Conservation (phyloP, 2,113 vertebrate species). For the Cariama cristata region DNA sequence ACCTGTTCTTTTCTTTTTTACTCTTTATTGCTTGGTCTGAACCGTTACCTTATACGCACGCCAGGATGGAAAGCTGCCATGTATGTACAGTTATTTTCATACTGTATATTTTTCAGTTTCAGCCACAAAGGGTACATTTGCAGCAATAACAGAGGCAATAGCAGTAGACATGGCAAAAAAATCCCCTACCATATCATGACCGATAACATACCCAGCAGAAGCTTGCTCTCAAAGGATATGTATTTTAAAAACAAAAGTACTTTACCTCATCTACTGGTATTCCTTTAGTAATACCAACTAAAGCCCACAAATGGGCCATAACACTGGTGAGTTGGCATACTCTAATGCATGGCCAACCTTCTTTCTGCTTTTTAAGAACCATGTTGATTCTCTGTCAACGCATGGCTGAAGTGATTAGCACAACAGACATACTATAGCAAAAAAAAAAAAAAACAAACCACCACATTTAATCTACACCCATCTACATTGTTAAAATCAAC, state of each 20-base stretch:
- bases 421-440: neutral
- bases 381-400: neutral
- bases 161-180: neutral
- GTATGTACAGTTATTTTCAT: neutral
- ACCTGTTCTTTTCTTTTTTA: neutral
- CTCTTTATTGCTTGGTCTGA: neutral
- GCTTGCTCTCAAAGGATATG: neutral
- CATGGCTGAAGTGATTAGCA: neutral
- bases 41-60: neutral
- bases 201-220: neutral
- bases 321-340: neutral
- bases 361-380: neutral
- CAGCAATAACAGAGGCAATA: neutral
- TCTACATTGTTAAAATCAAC: neutral
- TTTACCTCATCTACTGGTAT: neutral
- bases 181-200: accelerated
- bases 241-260: neutral
- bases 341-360: neutral
- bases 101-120: neutral
- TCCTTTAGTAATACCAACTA: neutral
- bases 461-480: neutral
- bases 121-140: neutral
- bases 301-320: neutral
- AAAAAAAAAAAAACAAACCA: neutral
- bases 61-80: neutral